These are phyloP conservation scores for Caretta caretta DNA, from an alignment of 2,113 vertebrate species.

Conservation along the genomic window DNA sequence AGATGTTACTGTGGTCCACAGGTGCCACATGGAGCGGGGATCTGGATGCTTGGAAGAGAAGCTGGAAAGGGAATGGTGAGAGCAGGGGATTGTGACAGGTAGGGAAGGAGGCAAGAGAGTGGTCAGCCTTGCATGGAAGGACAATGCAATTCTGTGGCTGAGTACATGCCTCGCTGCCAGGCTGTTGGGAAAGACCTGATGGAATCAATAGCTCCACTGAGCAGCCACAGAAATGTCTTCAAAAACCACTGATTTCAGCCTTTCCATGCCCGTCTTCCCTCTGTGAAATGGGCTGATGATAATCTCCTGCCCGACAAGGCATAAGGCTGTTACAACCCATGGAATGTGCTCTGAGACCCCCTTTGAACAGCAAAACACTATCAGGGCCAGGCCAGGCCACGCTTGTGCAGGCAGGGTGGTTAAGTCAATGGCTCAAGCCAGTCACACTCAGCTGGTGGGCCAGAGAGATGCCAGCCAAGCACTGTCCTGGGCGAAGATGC, in stretches of 20 bases:
- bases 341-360: no score
- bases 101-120: not conserved
- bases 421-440: not conserved
- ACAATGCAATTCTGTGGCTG: no score
- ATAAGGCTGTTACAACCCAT: not conserved
- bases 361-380: not conserved
- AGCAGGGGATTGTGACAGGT: not conserved
- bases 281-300: no score
- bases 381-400: not conserved
- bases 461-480: not conserved
- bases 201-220: no score
- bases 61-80: not conserved
- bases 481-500: rapidly evolving
- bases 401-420: not conserved
- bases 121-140: not conserved
- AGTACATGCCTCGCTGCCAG: no score
- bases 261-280: no score
- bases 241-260: no score
- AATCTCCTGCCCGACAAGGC: no score
- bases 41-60: not conserved
- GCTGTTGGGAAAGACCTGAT: no score
- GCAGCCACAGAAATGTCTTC: no score
- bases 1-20: not conserved
- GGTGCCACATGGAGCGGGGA: not conserved
- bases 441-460: not conserved